Percentiles rank a stretch among this genome's conserved stretches.
Evolutionary conservation across 2,797 vertebrate genomes (phyloP).

Genomic region (Platyrinchus mystaceus): DNA sequence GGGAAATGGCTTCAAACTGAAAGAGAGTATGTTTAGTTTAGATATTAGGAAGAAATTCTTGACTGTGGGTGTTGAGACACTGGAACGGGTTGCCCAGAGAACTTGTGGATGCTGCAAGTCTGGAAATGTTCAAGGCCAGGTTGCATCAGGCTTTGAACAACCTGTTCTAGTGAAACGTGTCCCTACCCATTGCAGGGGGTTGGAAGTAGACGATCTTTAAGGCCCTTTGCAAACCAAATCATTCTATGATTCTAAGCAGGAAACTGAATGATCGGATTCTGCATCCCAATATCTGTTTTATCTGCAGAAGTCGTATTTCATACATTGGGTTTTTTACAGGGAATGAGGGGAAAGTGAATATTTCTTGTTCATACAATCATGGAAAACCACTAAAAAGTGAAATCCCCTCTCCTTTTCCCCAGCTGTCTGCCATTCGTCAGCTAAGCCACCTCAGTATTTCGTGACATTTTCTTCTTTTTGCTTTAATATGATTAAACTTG

Average conservation of each 20-base stretch:
- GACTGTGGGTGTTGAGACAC: neutral
- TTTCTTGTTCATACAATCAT: neutral
- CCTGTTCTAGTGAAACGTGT: too few species aligned
- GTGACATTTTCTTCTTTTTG: slow-evolving; percentile 18
- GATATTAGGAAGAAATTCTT: neutral
- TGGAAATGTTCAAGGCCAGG: neutral
- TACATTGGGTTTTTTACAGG: neutral
- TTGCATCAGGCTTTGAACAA: neutral
- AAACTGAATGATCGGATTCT: neutral
- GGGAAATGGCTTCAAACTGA: neutral
- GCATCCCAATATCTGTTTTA: neutral
- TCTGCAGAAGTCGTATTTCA: neutral
- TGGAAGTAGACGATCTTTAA: neutral
- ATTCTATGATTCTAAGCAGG: neutral
- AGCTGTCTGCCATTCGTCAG: neutral
- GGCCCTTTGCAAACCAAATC: neutral
- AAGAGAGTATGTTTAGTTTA: neutral
- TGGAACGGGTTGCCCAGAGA: neutral
- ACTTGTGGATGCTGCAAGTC: neutral
- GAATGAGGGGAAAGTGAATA: neutral
- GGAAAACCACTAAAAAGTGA: neutral
- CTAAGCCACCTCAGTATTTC: neutral
- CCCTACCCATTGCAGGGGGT: accelerated
- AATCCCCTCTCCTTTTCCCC: neutral
- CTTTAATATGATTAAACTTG: slow-evolving; percentile 6